Conservation (phyloP, 2,797 vertebrate genomes). For the Pampus argenteus region DNA sequence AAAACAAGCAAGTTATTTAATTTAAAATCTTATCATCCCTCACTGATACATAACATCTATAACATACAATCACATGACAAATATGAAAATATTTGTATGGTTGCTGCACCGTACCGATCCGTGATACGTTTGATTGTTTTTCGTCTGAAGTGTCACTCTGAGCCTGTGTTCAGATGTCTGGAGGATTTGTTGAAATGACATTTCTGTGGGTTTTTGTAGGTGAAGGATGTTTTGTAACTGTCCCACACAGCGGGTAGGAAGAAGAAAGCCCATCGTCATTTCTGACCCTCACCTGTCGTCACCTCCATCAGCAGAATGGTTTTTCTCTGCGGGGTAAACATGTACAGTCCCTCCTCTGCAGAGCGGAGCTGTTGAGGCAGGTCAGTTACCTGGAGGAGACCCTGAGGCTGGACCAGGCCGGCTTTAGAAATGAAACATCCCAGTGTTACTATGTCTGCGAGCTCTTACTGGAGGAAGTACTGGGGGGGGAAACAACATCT, state of each 20-base stretch:
- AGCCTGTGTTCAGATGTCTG: no score
- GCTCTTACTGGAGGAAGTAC: constrained; percentile 11
- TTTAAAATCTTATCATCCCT: no score
- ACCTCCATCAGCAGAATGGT: constrained; percentile 18
- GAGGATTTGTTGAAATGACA: no score
- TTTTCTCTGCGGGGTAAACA: constrained; percentile 32
- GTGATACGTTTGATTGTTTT: no score
- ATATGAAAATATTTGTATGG: no score
- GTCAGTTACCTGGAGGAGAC: constrained; percentile 22
- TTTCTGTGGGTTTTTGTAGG: no score
- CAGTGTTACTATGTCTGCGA: background rate
- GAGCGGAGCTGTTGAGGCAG: constrained; percentile 9
- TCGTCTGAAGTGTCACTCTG: no score
- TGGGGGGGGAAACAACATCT: constrained; percentile 4
- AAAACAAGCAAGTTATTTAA: no score
- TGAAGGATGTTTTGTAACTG: background rate
- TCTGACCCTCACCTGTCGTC: constrained; percentile 20
- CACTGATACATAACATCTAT: no score
- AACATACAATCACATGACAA: no score
- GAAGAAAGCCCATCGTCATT: background rate
- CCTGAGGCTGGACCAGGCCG: no score
- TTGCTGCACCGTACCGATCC: no score
- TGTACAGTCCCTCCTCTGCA: background rate
- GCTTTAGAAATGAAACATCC: constrained; percentile 14
- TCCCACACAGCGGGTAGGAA: background rate